Evolutionary conservation across 2,888 invertebrate species (phyloP).

Genomic region (Aromia moschata): DNA sequence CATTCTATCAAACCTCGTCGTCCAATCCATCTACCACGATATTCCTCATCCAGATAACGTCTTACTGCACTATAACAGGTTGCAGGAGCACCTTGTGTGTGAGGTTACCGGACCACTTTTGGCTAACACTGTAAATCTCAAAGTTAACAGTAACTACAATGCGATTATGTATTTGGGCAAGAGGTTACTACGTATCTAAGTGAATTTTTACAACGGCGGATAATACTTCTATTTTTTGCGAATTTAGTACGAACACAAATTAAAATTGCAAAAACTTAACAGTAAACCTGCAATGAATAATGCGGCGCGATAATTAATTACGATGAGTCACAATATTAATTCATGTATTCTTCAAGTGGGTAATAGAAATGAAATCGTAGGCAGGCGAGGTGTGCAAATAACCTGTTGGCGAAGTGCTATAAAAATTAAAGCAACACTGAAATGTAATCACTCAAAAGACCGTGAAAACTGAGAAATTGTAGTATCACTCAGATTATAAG

Average conservation of each 20-base stretch:
- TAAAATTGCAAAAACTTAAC: slow-evolving; percentile 22
- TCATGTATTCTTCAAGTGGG: slow-evolving; percentile 26
- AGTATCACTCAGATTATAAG: slow-evolving; percentile 10
- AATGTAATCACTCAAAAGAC: slow-evolving; percentile 23
- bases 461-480: slow-evolving; percentile 29
- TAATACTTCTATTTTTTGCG: too few species aligned
- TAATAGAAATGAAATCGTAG: slow-evolving; percentile 29
- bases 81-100: too few species aligned
- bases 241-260: slow-evolving; percentile 10
- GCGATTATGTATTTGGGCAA: neutral
- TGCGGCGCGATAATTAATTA: slow-evolving; percentile 28
- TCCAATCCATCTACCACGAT: too few species aligned
- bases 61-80: too few species aligned
- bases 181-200: neutral
- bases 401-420: slow-evolving; percentile 23
- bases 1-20: too few species aligned
- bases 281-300: slow-evolving; percentile 24
- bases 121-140: too few species aligned
- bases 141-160: neutral
- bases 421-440: slow-evolving; percentile 9
- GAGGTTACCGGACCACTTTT: too few species aligned
- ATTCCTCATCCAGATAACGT: too few species aligned
- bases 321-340: slow-evolving; percentile 34
- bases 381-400: slow-evolving; percentile 29
- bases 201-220: too few species aligned